Percentiles rank a stretch among this genome's conserved stretches.
These are phyloP conservation scores for Microplitis demolitor DNA, from an alignment of 1,140 invertebrate species.

Conservation along the genomic window DNA sequence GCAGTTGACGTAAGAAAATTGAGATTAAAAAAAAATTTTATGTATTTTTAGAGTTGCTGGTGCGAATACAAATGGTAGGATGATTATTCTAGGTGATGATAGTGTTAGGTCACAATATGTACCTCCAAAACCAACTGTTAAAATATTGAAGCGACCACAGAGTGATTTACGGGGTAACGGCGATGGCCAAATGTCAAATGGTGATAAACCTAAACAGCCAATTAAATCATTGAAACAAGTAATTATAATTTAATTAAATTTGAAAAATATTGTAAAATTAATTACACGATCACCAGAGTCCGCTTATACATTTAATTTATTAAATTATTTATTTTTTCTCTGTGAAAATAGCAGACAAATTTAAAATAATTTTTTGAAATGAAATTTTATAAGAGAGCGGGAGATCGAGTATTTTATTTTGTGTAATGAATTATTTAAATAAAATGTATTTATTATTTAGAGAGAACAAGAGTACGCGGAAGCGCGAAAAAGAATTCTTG, in stretches of 20 bases:
- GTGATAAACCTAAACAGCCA: conserved; percentile 74
- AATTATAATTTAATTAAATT: conserved; percentile 8
- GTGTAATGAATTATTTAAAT: no score
- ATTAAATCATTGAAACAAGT: conserved; percentile 82
- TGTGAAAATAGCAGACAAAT: not conserved
- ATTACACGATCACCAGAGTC: no score
- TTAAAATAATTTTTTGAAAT: no score
- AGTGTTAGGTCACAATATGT: conserved; percentile 63
- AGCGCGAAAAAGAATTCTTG: conserved; percentile 80
- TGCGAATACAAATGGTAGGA: conserved; percentile 46
- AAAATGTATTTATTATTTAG: conserved; percentile 41
- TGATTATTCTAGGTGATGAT: conserved; percentile 58
- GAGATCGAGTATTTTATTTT: not conserved
- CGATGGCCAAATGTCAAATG: conserved; percentile 61
- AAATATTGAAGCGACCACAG: conserved; percentile 78
- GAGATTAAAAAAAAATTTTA: conserved; percentile 9
- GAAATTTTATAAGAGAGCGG: no score
- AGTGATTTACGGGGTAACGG: conserved; percentile 56
- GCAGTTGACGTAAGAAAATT: not conserved
- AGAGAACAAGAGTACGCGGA: conserved; percentile 87
- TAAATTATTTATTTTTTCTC: not conserved
- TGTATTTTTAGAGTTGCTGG: conserved; percentile 39
- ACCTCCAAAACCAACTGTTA: conserved; percentile 76
- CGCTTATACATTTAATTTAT: not conserved
- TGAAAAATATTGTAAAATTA: not conserved